Evolutionary conservation across 2,113 vertebrate genomes (phyloP).

Genomic region (Pycnonotus jocosus): DNA sequence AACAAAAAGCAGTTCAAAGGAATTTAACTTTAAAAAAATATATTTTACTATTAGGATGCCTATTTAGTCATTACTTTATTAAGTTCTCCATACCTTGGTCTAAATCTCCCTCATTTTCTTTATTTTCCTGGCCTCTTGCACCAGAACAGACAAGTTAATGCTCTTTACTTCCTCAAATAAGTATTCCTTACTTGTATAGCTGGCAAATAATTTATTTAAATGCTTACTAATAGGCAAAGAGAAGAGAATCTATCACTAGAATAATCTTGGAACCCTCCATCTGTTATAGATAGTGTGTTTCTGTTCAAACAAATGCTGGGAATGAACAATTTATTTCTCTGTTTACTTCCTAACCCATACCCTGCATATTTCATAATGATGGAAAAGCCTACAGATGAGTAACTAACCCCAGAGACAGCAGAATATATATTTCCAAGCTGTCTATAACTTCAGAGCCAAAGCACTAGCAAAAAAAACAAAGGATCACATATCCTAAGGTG

Average conservation of each 20-base stretch:
- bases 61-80: not conserved
- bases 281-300: not conserved
- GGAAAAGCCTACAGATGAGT: not conserved
- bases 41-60: not conserved
- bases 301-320: not conserved
- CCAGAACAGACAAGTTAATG: not conserved
- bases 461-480: not conserved
- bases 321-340: constrained; percentile 18
- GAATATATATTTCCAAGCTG: not conserved
- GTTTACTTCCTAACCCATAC: not conserved
- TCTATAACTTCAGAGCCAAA: not conserved
- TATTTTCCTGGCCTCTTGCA: not conserved
- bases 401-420: not conserved
- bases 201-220: not conserved
- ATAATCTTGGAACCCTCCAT: not conserved
- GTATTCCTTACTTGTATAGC: not conserved
- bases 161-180: not conserved
- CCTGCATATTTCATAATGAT: not conserved
- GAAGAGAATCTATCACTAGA: not conserved
- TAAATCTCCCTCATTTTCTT: not conserved
- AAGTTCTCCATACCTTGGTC: not conserved
- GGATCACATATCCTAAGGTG: not conserved
- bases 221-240: not conserved
- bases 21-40: not conserved
- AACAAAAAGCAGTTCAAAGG: not conserved